Conservation (phyloP, 2,888 invertebrate genomes). For the Diachrysia chrysitis region DNA sequence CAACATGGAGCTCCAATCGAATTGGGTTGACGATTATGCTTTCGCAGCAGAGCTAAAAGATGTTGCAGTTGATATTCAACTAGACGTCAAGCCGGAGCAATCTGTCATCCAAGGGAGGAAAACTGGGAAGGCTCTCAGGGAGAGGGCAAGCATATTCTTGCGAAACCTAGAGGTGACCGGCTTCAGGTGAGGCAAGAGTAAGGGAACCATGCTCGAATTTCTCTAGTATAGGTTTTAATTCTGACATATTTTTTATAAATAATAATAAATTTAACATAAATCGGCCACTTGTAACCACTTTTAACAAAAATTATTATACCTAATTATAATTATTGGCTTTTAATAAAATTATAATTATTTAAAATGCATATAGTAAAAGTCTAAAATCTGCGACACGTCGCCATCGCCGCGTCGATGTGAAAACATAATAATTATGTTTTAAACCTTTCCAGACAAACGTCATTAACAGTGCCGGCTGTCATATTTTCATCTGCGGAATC, state of each 20-base stretch:
- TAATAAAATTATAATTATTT: too few relatives aligned
- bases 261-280: too few relatives aligned
- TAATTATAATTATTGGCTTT: too few relatives aligned
- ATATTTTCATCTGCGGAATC: slow-evolving; percentile 44
- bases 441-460: slow-evolving; percentile 54
- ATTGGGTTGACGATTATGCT: slow-evolving; percentile 8
- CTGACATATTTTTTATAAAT: too few relatives aligned
- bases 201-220: too few relatives aligned
- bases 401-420: too few relatives aligned
- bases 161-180: slow-evolving; percentile 5
- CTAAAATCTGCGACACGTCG: too few relatives aligned
- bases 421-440: not conserved
- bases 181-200: slow-evolving; percentile 13
- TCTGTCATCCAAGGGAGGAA: not conserved
- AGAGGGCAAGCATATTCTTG: not conserved
- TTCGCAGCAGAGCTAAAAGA: slow-evolving; percentile 73
- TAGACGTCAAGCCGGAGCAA: slow-evolving; percentile 40
- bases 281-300: too few relatives aligned
- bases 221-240: too few relatives aligned
- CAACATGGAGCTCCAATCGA: not conserved
- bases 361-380: too few relatives aligned
- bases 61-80: slow-evolving; percentile 60
- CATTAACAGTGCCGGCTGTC: slow-evolving; percentile 48
- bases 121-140: not conserved
- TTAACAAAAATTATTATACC: too few relatives aligned